Conservation (phyloP, 2,113 vertebrate genomes). For the Hiodon tergisus region DNA sequence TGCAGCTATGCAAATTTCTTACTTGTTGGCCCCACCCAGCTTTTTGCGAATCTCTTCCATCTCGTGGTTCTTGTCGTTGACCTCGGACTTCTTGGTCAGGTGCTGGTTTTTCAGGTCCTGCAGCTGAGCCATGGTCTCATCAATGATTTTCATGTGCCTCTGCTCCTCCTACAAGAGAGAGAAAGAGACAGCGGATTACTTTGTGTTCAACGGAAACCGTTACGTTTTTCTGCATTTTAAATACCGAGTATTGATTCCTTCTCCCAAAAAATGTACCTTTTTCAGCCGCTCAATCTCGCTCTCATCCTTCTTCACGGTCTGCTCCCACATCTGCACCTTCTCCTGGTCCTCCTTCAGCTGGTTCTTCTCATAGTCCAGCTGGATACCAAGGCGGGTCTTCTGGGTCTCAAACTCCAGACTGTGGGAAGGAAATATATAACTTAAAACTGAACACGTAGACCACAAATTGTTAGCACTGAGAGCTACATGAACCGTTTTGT, state of each 20-base stretch:
- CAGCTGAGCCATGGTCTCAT: conserved; percentile 90
- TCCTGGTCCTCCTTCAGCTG: conserved; percentile 91
- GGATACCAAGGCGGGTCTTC: conserved; percentile 88
- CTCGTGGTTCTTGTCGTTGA: conserved; percentile 90
- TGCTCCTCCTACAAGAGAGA: conserved; percentile 70
- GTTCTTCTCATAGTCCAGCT: conserved; percentile 87
- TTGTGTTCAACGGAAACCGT: too few relatives aligned
- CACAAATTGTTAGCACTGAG: too few relatives aligned
- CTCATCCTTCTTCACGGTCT: conserved; percentile 90
- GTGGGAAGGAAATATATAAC: conserved; percentile 12
- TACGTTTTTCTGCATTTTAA: too few relatives aligned
- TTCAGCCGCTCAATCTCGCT: conserved; percentile 89
- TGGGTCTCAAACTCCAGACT: conserved; percentile 89
- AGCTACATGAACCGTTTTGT: too few relatives aligned
- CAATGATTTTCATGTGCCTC: conserved; percentile 93
- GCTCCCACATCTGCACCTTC: conserved; percentile 92
- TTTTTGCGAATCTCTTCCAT: conserved; percentile 94
- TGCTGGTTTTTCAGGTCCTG: conserved; percentile 92
- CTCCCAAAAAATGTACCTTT: conserved; percentile 60
- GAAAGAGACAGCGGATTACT: too few relatives aligned
- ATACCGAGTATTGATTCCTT: too few relatives aligned
- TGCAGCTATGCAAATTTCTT: conserved; percentile 37
- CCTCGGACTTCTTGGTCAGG: conserved; percentile 88
- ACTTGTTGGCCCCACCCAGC: conserved; percentile 88
- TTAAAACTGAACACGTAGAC: too few relatives aligned